Conservation (phyloP, 2,888 invertebrate species). For the Clitarchus hookeri region DNA sequence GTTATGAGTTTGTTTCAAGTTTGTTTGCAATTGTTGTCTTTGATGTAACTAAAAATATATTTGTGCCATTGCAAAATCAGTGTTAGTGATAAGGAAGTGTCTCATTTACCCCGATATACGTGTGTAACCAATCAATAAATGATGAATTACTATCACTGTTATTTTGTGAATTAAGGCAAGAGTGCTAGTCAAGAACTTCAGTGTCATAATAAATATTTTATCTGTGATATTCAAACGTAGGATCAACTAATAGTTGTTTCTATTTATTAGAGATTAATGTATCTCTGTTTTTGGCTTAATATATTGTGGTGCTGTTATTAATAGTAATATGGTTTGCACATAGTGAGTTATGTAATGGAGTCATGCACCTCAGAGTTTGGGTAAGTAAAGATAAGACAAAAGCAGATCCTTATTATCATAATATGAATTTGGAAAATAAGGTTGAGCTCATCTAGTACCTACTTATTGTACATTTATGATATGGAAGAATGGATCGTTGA, state of each 20-base stretch:
- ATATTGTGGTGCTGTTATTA: slow-evolving; percentile 1
- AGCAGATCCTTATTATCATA: not conserved
- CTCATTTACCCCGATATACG: not conserved
- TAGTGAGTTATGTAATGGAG: not conserved
- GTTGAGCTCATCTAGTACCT: not conserved
- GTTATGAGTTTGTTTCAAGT: not conserved
- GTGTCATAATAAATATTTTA: slow-evolving; percentile 27
- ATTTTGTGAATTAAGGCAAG: slow-evolving; percentile 23
- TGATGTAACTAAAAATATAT: not conserved
- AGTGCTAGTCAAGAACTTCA: slow-evolving; percentile 37
- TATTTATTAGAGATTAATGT: slow-evolving; percentile 11
- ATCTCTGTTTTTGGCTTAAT: slow-evolving; percentile 15
- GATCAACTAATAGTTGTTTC: not conserved
- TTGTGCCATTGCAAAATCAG: not conserved
- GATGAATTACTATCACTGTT: slow-evolving; percentile 10
- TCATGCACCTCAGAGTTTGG: slow-evolving; percentile 14
- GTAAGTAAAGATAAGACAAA: not conserved
- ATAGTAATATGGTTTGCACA: not conserved
- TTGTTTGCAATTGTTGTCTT: not conserved
- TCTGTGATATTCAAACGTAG: slow-evolving; percentile 38
- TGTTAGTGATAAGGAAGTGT: not conserved
- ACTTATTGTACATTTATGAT: not conserved
- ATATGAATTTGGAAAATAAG: not conserved
- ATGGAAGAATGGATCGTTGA: not conserved
- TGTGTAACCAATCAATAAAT: not conserved